These are phyloP conservation scores for Lindbergichthys nudifrons DNA, from an alignment of 2,797 vertebrate genomes.

Conservation along the genomic window DNA sequence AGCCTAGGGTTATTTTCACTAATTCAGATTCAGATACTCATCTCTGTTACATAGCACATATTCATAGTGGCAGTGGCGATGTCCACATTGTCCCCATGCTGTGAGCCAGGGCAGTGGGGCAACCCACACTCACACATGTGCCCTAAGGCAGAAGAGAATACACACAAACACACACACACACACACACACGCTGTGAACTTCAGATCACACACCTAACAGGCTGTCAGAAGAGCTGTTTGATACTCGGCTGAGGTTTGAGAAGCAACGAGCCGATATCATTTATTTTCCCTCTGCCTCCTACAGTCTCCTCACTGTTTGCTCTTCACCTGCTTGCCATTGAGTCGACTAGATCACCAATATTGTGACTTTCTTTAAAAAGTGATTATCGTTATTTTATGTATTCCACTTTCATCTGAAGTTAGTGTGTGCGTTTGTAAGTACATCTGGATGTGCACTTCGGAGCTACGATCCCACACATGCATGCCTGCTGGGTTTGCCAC, in stretches of 20 bases:
- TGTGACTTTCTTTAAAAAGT: background rate
- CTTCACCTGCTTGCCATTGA: background rate
- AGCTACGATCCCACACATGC: background rate
- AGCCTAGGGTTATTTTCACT: background rate
- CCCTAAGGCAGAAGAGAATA: conserved; percentile 23
- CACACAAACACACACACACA: background rate
- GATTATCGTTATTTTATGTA: background rate
- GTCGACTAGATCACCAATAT: background rate
- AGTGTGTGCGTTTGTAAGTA: background rate
- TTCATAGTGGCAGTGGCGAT: background rate
- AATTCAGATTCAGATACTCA: background rate
- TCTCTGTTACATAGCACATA: background rate
- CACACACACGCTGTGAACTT: background rate
- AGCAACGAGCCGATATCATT: background rate
- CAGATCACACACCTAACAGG: conserved; percentile 21
- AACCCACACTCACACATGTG: conserved; percentile 13
- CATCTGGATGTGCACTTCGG: background rate
- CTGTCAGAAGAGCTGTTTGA: conserved; percentile 30
- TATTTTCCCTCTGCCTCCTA: conserved; percentile 17
- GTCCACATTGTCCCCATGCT: conserved; percentile 16
- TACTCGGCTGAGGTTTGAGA: conserved; percentile 20
- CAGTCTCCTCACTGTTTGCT: conserved; percentile 10
- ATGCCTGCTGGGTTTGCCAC: background rate
- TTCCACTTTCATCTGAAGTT: background rate
- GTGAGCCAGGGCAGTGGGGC: background rate